A percentile compares a stretch with the other conserved stretches of the same genome.
phyloP scores from a whole-genome alignment of 1,140 invertebrate species.

The Drosophila busckii region DNA sequence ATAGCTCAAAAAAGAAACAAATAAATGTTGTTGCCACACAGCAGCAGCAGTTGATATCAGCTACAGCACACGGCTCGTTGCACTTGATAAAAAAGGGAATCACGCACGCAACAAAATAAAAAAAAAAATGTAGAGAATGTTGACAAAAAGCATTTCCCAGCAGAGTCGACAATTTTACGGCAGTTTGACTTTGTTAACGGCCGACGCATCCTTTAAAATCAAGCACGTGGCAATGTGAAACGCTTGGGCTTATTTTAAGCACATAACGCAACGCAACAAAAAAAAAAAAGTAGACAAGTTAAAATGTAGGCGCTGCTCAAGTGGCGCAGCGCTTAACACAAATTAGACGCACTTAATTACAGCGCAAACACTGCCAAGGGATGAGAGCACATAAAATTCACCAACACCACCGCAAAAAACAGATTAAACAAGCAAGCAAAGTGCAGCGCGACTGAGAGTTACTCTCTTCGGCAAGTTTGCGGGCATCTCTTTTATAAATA shows the following conservation, averaged over 20 bases:
- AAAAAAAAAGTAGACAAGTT: constrained; percentile 15
- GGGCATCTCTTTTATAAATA: no score
- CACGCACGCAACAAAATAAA: constrained; percentile 44
- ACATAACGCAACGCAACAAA: constrained; percentile 4
- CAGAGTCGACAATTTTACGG: constrained; percentile 52
- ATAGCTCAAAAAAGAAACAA: no score
- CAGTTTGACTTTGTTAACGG: constrained; percentile 43
- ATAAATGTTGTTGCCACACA: no score
- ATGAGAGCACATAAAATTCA: constrained; percentile 49
- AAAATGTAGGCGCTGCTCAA: constrained; percentile 45
- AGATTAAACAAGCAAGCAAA: no score
- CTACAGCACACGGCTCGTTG: neutral
- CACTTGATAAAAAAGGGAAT: constrained; percentile 24
- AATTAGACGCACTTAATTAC: constrained; percentile 77
- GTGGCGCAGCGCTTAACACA: constrained; percentile 70
- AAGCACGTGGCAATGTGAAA: constrained; percentile 16
- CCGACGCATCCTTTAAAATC: constrained; percentile 58
- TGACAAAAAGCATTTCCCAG: constrained; percentile 33
- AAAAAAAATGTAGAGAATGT: constrained; percentile 12
- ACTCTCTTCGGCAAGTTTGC: no score
- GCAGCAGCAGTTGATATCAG: no score
- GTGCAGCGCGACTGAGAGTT: no score
- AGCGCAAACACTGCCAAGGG: constrained; percentile 61
- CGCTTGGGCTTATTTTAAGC: constrained; percentile 37
- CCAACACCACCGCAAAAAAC: constrained; percentile 36